Evolutionary conservation across 35 echinoderm and acorn worm species (phyloP).

Genomic region (Ptychodera flava): DNA sequence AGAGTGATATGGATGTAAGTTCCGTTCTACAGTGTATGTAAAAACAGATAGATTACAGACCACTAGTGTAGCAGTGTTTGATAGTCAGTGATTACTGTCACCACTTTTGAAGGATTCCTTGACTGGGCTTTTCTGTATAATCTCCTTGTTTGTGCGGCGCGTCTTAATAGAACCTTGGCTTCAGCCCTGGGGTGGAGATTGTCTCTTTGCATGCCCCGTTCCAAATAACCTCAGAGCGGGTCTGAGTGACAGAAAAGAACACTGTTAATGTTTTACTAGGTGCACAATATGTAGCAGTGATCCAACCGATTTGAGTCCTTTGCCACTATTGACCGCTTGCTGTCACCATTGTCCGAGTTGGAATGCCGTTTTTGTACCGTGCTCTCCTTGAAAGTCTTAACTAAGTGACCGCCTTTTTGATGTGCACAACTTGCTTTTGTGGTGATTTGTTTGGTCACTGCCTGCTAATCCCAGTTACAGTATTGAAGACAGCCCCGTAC

Average conservation of each 20-base stretch:
- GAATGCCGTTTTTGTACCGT: background rate
- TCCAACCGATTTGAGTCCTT: background rate
- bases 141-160: background rate
- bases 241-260: background rate
- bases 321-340: background rate
- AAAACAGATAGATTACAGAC: background rate
- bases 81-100: background rate
- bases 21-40: no score
- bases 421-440: background rate
- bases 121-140: background rate
- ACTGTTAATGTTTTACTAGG: background rate
- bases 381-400: slow-evolving; percentile 1
- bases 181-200: background rate
- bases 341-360: background rate
- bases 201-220: background rate
- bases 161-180: background rate
- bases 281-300: background rate
- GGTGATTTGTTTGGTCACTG: background rate
- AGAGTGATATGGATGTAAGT: no score
- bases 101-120: background rate
- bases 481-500: background rate
- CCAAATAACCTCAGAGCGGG: background rate
- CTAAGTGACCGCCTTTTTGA: background rate
- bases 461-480: background rate
- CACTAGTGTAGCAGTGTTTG: background rate